Conservation (phyloP, 2,797 vertebrate species). For the Phalloptychus januarius region DNA sequence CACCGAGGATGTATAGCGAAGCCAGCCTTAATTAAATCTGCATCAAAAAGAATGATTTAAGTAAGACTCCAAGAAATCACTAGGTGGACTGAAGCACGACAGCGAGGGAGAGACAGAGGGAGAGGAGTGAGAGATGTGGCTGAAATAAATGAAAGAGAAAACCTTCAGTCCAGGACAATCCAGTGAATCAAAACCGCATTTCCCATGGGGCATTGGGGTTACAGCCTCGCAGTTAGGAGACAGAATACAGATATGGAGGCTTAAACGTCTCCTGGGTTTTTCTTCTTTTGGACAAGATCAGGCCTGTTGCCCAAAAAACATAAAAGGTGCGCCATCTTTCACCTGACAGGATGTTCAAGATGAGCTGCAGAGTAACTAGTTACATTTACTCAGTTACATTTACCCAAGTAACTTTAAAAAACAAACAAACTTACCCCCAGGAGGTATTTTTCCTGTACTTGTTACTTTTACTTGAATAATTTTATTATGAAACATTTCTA, state of each 20-base stretch:
- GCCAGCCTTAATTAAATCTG: conserved; percentile 10
- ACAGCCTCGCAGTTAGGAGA: conserved; percentile 31
- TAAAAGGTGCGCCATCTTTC: conserved; percentile 24
- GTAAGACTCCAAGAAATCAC: conserved; percentile 7
- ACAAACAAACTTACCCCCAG: too few relatives aligned
- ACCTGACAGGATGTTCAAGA: conserved; percentile 46
- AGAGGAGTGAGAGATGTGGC: conserved; percentile 18
- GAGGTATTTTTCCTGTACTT: too few relatives aligned
- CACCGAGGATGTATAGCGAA: not conserved
- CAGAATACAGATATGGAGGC: conserved; percentile 39
- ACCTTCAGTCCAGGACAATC: conserved; percentile 28
- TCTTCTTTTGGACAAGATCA: conserved; percentile 34
- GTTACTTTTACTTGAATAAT: too few relatives aligned
- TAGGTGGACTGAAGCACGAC: conserved; percentile 13
- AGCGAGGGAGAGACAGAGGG: not conserved
- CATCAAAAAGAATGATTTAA: conserved; percentile 21
- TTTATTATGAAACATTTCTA: too few relatives aligned
- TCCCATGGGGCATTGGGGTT: conserved; percentile 58
- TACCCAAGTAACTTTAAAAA: not conserved
- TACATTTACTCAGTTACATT: too few relatives aligned
- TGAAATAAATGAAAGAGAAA: conserved; percentile 24
- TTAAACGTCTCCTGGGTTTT: conserved; percentile 18
- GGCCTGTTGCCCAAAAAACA: not conserved
- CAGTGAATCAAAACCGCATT: conserved; percentile 56
- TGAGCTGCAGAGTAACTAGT: not conserved